These are phyloP conservation scores for Poicephalus gulielmi DNA, from an alignment of 2,113 vertebrate genomes.

Conservation along the genomic window DNA sequence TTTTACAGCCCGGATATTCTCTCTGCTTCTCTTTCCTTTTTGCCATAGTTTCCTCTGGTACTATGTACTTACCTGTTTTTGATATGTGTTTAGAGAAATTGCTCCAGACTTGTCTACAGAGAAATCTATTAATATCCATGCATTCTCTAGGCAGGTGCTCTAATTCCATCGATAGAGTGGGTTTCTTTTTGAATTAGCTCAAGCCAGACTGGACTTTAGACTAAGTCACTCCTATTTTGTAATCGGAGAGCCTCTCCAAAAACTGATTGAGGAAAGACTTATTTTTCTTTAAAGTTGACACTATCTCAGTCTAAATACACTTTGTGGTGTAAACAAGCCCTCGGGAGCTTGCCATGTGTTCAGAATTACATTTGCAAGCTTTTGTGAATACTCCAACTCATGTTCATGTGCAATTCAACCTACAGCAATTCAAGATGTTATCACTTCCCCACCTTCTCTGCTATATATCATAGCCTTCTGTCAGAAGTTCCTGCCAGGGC, in stretches of 20 bases:
- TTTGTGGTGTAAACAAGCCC: neutral
- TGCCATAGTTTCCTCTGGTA: neutral
- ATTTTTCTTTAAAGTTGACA: conserved; percentile 9
- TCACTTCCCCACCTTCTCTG: neutral
- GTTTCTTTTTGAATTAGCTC: neutral
- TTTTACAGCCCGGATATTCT: neutral
- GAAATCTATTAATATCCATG: neutral
- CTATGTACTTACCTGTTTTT: neutral
- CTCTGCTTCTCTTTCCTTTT: neutral
- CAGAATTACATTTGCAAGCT: conserved; percentile 8
- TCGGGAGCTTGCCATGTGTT: neutral
- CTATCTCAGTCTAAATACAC: neutral
- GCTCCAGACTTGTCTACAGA: neutral
- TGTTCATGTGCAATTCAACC: conserved; percentile 4
- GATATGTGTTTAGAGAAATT: neutral
- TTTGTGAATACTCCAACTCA: neutral
- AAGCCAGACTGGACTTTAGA: neutral
- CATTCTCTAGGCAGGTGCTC: neutral
- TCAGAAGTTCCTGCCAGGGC: neutral
- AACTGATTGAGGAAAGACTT: neutral
- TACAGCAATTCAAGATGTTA: neutral
- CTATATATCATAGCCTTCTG: neutral
- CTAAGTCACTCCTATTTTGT: neutral
- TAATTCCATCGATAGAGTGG: neutral
- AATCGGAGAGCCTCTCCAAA: neutral